Evolutionary conservation across 2,888 invertebrate species (phyloP).

Genomic region (Hirtodrosophila trivittata): DNA sequence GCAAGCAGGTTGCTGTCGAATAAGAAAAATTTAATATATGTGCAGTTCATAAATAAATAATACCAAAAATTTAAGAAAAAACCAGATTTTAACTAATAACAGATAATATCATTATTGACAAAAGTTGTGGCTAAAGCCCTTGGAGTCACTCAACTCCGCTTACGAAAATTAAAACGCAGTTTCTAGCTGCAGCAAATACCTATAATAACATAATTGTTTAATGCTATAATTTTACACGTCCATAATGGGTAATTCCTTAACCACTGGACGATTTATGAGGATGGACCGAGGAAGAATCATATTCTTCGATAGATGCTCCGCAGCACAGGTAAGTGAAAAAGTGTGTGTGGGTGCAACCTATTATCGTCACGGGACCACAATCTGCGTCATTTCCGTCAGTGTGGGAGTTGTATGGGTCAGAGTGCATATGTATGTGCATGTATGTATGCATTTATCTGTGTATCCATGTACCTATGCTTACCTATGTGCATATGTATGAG

Average conservation of each 20-base stretch:
- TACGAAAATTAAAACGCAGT: slow-evolving; percentile 3
- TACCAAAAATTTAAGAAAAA: background rate
- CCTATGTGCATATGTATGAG: no score
- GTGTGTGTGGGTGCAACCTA: background rate
- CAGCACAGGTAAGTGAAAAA: slow-evolving; percentile 50
- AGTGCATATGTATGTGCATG: slow-evolving; percentile 9
- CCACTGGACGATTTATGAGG: slow-evolving; percentile 26
- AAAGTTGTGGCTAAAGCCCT: no score
- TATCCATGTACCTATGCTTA: background rate
- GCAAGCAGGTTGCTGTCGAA: slow-evolving; percentile 71
- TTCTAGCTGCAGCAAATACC: slow-evolving; percentile 1
- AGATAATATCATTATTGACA: no score
- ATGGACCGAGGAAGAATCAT: slow-evolving; percentile 30
- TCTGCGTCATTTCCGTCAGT: background rate
- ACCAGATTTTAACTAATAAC: no score
- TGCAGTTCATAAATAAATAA: slow-evolving; percentile 11
- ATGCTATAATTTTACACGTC: slow-evolving; percentile 11
- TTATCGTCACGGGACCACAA: background rate
- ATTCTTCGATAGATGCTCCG: slow-evolving; percentile 37
- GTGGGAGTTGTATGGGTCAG: slow-evolving; percentile 22
- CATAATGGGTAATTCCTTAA: slow-evolving; percentile 64
- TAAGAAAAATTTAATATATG: slow-evolving; percentile 18
- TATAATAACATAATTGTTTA: background rate
- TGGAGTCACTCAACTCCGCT: background rate
- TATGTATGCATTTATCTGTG: background rate